A percentile compares a stretch with the other conserved stretches of the same genome.
Conservation (phyloP, 1,140 invertebrate genomes). For the Holotrichia oblita region DNA sequence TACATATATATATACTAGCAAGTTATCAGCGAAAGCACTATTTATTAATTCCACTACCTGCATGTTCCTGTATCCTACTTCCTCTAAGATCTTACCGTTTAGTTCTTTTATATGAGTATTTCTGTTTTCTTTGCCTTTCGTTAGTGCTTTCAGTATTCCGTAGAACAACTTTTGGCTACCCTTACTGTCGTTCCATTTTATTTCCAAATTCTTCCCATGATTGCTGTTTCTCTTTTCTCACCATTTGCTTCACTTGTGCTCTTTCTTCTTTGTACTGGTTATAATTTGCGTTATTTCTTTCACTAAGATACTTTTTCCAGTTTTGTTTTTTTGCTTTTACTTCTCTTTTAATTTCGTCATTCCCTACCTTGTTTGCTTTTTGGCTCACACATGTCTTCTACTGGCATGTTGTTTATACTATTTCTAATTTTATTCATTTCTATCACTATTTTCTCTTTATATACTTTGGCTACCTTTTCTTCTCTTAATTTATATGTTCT, state of each 20-base stretch:
- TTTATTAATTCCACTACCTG: not conserved
- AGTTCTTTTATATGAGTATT: not conserved
- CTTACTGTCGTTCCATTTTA: slow-evolving; percentile 4
- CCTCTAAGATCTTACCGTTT: not conserved
- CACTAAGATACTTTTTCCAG: not conserved
- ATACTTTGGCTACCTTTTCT: slow-evolving; percentile 18
- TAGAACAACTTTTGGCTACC: too few relatives aligned
- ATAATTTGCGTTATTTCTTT: not conserved
- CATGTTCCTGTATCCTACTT: slow-evolving; percentile 17
- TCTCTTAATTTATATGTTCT: not conserved
- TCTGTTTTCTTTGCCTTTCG: not conserved
- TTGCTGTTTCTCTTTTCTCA: not conserved
- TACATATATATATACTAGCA: not conserved
- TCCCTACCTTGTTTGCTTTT: too few relatives aligned
- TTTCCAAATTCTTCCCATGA: slow-evolving; percentile 7
- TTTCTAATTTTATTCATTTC: not conserved
- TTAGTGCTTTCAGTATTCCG: slow-evolving; percentile 1
- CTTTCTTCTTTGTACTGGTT: slow-evolving; percentile 3
- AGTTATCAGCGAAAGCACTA: not conserved
- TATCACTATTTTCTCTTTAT: not conserved
- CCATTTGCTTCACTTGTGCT: not conserved
- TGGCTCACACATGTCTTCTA: not conserved
- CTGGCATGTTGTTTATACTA: not conserved
- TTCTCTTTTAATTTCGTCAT: too few relatives aligned
- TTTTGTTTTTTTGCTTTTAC: not conserved